Evolutionary conservation across 2,113 vertebrate genomes (phyloP).

Genomic region (Corythornis vintsioides): DNA sequence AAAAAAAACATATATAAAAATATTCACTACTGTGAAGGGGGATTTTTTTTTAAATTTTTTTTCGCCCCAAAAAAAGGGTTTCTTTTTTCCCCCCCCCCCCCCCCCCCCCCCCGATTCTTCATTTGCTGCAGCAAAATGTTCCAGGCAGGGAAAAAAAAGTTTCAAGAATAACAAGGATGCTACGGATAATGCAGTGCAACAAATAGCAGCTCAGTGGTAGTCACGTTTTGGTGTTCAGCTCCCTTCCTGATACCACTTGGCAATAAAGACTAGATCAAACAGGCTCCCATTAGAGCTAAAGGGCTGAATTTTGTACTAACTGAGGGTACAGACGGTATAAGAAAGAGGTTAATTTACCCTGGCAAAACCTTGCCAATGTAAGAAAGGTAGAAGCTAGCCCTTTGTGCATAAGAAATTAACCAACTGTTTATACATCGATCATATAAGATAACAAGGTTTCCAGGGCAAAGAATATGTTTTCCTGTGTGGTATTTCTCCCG

Average conservation of each 20-base stretch:
- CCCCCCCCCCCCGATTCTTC: neutral
- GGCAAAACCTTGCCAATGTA: neutral
- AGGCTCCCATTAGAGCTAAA: slow-evolving; percentile 20
- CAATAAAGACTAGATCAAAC: slow-evolving; percentile 51
- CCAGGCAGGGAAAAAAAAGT: slow-evolving; percentile 36
- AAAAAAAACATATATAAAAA: too few species aligned
- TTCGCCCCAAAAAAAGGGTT: too few species aligned
- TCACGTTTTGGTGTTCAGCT: slow-evolving; percentile 38
- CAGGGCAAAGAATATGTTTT: slow-evolving; percentile 18
- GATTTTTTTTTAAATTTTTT: too few species aligned
- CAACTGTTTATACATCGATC: neutral
- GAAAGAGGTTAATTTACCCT: slow-evolving; percentile 6
- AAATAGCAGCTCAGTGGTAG: slow-evolving; percentile 57
- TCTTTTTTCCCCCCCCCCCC: fast-evolving
- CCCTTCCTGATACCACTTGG: slow-evolving; percentile 39
- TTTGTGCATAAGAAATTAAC: neutral
- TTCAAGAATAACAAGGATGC: slow-evolving; percentile 53
- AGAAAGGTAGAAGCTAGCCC: neutral
- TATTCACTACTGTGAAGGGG: too few species aligned
- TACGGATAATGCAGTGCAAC: slow-evolving; percentile 62
- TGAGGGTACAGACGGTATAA: neutral
- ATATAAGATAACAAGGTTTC: neutral
- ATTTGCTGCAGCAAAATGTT: slow-evolving; percentile 65
- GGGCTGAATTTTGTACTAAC: slow-evolving; percentile 33
- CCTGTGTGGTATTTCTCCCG: neutral